Base-by-base conservation (phyloP, 1,140 invertebrate species). In the Zaprionus kolodkinae region DNA sequence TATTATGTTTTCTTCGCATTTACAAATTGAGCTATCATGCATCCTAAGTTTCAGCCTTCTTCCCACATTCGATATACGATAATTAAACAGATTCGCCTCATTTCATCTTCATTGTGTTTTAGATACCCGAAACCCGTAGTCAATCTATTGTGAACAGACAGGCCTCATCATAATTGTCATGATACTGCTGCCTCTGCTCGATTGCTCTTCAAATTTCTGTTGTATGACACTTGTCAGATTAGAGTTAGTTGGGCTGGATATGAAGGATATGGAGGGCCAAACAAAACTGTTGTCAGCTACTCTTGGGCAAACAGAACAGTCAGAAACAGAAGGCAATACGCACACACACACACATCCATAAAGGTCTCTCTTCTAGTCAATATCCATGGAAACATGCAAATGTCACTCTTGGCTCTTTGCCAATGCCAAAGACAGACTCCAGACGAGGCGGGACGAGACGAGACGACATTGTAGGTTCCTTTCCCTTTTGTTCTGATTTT, bases 131-230 rank as follows among this genome's bases (percentile, higher is more conserved):
- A 4, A 1, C 25, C 21, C 1, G 21, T 1, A 11, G 17, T 48
- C 36, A 33, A 21, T 56, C 36, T 38, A 21, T 56, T 61, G 36
- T 52, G 50, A 76, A 59, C 52, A 59, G 45, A 56, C 52, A 59
- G 45, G 57, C 50, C 65, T 71, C 50, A 66, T 79, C 68, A 77
- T 64, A 67, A 72, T 78, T 88, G 81, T 74, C 72, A 68, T 76
- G 79, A 70, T 21, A 21, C 21, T 1, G 21, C 21, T 21, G 79
- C 67, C 65, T 50, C 56, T 68, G 59, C 52, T 76, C 69, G 71
- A 86, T 79, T 87, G 76, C 68, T 72, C 30, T 40, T 66, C 69
- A 67, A 64, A 78, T 63, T 85, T 67, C 27, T 68, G 38, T 50
- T 61, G 35, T 56, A 33, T 57, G 73, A 69, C 76, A 73, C 55